These are phyloP conservation scores for Pseudeuparius sepicola DNA, from an alignment of 2,888 invertebrate species.

Conservation along the genomic window DNA sequence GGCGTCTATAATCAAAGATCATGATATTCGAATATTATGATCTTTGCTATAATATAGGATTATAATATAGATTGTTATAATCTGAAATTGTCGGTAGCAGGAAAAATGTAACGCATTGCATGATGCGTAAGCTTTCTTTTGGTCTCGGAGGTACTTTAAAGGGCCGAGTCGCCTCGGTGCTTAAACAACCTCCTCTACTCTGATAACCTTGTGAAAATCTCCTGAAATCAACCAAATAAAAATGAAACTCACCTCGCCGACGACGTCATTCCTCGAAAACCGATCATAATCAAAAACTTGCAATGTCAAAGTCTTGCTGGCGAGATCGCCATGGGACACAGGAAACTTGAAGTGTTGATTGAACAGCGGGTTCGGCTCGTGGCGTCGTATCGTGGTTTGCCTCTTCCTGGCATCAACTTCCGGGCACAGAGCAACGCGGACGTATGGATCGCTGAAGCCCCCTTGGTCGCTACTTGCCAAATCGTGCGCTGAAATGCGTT, in stretches of 20 bases:
- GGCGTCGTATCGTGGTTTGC: conserved; percentile 75
- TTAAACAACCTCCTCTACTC: too few relatives aligned
- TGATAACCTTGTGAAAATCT: too few relatives aligned
- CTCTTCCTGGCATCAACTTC: conserved; percentile 77
- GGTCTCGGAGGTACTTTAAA: too few relatives aligned
- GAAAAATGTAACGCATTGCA: too few relatives aligned
- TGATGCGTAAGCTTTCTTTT: too few relatives aligned
- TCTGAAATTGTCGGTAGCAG: too few relatives aligned
- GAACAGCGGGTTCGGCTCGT: conserved; percentile 78
- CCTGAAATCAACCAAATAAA: too few relatives aligned
- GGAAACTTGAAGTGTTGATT: conserved; percentile 91
- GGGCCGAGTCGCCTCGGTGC: too few relatives aligned
- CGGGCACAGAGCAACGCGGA: conserved; percentile 67
- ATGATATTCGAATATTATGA: too few relatives aligned
- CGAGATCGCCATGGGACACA: conserved; percentile 77
- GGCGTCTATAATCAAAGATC: too few relatives aligned
- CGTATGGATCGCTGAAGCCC: conserved; percentile 85
- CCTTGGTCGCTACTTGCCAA: conserved; percentile 75
- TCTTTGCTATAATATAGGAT: too few relatives aligned
- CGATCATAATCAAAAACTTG: conserved; percentile 62
- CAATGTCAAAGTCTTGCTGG: conserved; percentile 65
- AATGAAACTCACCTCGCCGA: conserved; percentile 53
- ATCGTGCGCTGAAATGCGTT: conserved; percentile 63
- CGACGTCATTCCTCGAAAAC: conserved; percentile 79
- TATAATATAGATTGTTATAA: too few relatives aligned